Base-by-base conservation (phyloP, 2,797 vertebrate species). In the Synaphobranchus kaupii region DNA sequence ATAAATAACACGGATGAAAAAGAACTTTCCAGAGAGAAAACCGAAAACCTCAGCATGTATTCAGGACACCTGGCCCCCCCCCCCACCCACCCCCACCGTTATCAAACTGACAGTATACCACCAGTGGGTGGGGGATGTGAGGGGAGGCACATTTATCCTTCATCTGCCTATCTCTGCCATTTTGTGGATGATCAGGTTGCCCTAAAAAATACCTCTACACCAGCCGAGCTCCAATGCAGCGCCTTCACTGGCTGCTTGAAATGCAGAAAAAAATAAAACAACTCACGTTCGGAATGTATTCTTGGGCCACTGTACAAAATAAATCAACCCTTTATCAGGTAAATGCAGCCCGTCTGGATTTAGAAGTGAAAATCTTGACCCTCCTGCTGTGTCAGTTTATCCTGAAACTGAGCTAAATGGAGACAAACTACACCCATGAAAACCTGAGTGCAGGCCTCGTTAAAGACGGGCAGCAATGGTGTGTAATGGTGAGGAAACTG, bases 351-450 rank as follows among this genome's bases (percentile, higher is more conserved):
- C 83, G 48, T 88, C 89, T 78, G 87, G 80, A 84, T 84, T 80
- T 83, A 87, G 85, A 25, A 78, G 22, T 85, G 90, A 80, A 84
- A 58, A 89, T 52, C 85, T 88, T 87, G 89, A 90, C 91, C 68
- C 92, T 89, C 92, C 89, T 89, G 91, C 89, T 91, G 88, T 89
- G 90, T 90, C 89, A 66, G 85, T n/a, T 60, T 7, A 8, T 84
- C 90, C 92, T 94, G 94, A 94, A 94, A 95, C 92, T 93, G 89
- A 85, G 88, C 60, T 15, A 81, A 80, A 48, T 88, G 87, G 87
- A 91, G 78, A 58, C 66, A 6, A 76, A 66, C 39, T 82, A 52
- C n/a, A 39, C 50, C 66, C 39, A 78, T 87, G 66, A 90, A 88
- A 85, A 88, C 87, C 82, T 47, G 84, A 90, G 84, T 89, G 90